Percentiles rank a stretch among this genome's conserved stretches.
Evolutionary conservation across 2,113 vertebrate species (phyloP).

Genomic region (Procapra przewalskii): DNA sequence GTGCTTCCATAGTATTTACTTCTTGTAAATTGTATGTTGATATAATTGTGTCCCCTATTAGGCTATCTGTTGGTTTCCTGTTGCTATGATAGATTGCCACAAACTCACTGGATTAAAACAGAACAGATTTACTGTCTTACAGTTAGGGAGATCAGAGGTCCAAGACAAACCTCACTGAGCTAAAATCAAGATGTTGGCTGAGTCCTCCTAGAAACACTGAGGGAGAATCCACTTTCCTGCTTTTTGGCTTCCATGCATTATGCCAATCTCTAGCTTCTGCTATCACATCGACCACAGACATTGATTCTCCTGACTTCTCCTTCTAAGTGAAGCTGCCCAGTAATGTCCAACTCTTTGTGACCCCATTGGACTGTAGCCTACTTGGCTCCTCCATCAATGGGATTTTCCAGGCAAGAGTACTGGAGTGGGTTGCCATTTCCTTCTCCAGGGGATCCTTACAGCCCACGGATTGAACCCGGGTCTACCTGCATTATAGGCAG

Average conservation of each 20-base stretch:
- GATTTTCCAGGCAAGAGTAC: not conserved
- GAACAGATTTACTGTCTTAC: not conserved
- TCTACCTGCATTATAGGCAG: not conserved
- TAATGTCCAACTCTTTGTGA: not conserved
- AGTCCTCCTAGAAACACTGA: not conserved
- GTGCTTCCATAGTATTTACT: not conserved
- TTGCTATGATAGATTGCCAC: not conserved
- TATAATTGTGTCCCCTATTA: not conserved
- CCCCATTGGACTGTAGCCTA: not conserved
- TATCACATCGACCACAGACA: not conserved
- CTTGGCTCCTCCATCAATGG: not conserved
- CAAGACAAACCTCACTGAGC: not conserved
- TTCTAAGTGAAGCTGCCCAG: not conserved
- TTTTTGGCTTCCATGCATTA: not conserved
- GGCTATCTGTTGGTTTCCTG: not conserved
- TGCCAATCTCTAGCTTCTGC: not conserved
- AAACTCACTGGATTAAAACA: not conserved
- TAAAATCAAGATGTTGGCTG: not conserved
- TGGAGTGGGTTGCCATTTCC: not conserved
- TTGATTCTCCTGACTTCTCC: not conserved
- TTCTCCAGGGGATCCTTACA: not conserved
- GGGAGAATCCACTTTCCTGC: not conserved
- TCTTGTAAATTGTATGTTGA: not conserved
- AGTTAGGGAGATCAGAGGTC: not conserved
- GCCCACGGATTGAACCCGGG: rapidly evolving